These are phyloP conservation scores for Drosophila pectinifera DNA, from an alignment of 1,140 invertebrate species.

Conservation along the genomic window DNA sequence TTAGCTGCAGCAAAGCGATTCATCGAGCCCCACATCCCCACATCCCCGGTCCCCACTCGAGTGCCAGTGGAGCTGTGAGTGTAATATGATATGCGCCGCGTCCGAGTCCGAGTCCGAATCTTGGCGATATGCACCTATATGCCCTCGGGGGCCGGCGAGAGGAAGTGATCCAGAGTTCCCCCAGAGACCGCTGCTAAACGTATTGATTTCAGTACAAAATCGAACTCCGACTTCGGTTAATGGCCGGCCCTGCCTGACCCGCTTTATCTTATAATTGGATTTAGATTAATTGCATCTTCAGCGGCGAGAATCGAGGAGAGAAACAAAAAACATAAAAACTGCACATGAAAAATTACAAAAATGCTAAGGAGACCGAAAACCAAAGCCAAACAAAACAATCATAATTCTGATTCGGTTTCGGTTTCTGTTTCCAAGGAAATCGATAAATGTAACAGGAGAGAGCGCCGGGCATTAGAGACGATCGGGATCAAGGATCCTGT, in stretches of 20 bases:
- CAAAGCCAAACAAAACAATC: slow-evolving; percentile 31
- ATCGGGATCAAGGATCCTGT: slow-evolving; percentile 10
- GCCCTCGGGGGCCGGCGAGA: slow-evolving; percentile 48
- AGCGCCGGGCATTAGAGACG: slow-evolving; percentile 36
- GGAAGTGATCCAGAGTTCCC: slow-evolving; percentile 27
- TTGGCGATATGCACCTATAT: slow-evolving; percentile 8
- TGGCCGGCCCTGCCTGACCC: slow-evolving; percentile 48
- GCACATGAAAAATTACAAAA: slow-evolving; percentile 75
- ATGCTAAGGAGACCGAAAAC: neutral
- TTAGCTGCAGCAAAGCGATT: slow-evolving; percentile 62
- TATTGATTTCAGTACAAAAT: slow-evolving; percentile 80
- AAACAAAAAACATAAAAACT: slow-evolving; percentile 19
- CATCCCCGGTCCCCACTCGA: neutral
- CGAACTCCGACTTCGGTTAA: slow-evolving; percentile 49
- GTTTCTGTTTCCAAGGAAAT: slow-evolving; percentile 67
- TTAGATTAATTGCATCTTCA: slow-evolving; percentile 83
- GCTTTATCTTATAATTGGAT: slow-evolving; percentile 84
- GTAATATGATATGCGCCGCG: slow-evolving; percentile 62
- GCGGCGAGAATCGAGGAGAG: slow-evolving; percentile 35
- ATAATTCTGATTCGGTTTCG: slow-evolving; percentile 29
- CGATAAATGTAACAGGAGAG: slow-evolving; percentile 50
- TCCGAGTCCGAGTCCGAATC: slow-evolving; percentile 4
- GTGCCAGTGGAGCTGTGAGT: slow-evolving; percentile 9
- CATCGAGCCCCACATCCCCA: slow-evolving; percentile 3
- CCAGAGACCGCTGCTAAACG: slow-evolving; percentile 60